Percentiles rank a stretch among this genome's conserved stretches.
Evolutionary conservation across 2,888 invertebrate species (phyloP).

Genomic region (Eledone cirrhosa): DNA sequence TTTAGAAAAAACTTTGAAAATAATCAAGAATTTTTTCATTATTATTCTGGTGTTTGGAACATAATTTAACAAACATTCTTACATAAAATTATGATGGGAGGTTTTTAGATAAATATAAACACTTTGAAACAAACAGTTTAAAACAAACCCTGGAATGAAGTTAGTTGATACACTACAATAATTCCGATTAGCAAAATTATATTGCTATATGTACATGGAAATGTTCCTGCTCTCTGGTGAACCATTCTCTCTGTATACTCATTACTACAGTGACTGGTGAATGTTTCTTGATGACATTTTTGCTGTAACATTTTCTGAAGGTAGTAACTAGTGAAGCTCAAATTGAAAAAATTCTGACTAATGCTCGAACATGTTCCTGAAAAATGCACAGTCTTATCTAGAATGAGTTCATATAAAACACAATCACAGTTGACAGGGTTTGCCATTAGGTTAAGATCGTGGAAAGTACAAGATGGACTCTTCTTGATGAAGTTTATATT

Average conservation of each 20-base stretch:
- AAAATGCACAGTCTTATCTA: background rate
- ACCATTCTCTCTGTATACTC: background rate
- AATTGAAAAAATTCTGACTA: background rate
- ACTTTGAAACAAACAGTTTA: too few species aligned
- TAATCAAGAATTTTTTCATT: too few species aligned
- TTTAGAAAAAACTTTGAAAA: too few species aligned
- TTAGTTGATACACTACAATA: too few species aligned
- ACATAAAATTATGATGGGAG: too few species aligned
- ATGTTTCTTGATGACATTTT: background rate
- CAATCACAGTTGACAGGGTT: slow-evolving; percentile 5
- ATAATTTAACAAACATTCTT: too few species aligned
- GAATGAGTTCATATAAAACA: background rate
- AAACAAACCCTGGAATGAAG: too few species aligned
- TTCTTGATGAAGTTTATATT: background rate
- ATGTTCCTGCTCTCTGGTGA: too few species aligned
- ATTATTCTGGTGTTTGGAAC: too few species aligned
- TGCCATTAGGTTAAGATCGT: background rate
- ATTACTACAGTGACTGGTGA: background rate
- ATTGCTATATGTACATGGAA: too few species aligned
- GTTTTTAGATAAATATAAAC: too few species aligned
- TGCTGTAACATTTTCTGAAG: background rate
- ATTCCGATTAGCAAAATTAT: too few species aligned
- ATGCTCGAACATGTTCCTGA: background rate
- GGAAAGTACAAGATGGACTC: background rate
- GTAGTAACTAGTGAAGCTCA: background rate